Percentiles rank a stretch among this genome's conserved stretches.
Evolutionary conservation across 2,113 vertebrate genomes (phyloP).

Genomic region (Clupea harengus): DNA sequence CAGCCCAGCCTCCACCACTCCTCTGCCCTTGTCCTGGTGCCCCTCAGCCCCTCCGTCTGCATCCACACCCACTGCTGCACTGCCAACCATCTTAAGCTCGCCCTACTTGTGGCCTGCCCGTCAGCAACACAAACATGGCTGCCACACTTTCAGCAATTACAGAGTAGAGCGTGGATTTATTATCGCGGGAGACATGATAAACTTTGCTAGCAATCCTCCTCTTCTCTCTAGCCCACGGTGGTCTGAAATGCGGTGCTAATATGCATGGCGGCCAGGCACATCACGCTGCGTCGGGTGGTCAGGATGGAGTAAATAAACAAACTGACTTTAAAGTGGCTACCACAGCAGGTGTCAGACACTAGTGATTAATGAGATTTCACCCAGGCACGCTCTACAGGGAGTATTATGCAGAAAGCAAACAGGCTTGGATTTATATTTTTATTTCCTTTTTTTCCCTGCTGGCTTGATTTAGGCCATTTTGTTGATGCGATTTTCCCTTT

Average conservation of each 20-base stretch:
- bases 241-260: not conserved
- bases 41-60: not conserved
- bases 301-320: not conserved
- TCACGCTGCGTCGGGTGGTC: not conserved
- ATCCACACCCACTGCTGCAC: not conserved
- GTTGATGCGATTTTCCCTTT: not conserved
- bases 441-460: not conserved
- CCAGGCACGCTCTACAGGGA: not conserved
- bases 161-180: not conserved
- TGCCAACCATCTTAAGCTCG: not conserved
- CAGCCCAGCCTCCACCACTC: not conserved
- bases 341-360: not conserved
- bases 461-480: not conserved
- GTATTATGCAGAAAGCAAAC: not conserved
- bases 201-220: not conserved
- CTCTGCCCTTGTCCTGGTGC: constrained; percentile 4
- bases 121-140: not conserved
- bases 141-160: not conserved
- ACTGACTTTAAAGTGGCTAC: not conserved
- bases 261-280: not conserved
- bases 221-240: not conserved
- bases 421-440: not conserved
- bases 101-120: not conserved
- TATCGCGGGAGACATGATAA: no score
- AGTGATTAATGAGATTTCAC: not conserved